Conservation (phyloP, 2,888 invertebrate species). For the Boloria euphrosyne region DNA sequence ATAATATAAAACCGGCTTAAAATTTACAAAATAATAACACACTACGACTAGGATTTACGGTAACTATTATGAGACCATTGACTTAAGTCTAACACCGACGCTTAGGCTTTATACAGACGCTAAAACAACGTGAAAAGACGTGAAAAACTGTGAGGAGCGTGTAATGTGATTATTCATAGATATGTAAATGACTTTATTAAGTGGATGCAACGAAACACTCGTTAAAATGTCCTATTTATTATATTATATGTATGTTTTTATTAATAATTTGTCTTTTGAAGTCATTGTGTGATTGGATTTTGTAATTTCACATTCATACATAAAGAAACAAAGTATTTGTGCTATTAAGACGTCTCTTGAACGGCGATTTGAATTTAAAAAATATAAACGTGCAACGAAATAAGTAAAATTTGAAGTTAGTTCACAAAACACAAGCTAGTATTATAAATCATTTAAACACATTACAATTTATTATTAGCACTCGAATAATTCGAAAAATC, state of each 20-base stretch:
- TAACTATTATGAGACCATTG: conserved; percentile 63
- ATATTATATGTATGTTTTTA: conserved; percentile 1
- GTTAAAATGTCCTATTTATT: conserved; percentile 1
- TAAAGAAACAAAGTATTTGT: conserved; percentile 8
- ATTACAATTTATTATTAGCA: background rate
- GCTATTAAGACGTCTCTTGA: conserved; percentile 8
- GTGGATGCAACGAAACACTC: conserved; percentile 7
- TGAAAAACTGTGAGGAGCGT: conserved; percentile 6
- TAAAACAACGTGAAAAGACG: conserved; percentile 15
- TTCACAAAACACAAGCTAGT: no score
- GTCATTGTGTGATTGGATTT: background rate
- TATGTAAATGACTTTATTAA: conserved; percentile 11
- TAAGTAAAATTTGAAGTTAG: background rate
- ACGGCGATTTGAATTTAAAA: conserved; percentile 9
- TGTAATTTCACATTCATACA: background rate
- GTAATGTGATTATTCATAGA: conserved; percentile 11
- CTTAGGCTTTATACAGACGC: conserved; percentile 16
- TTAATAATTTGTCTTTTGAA: background rate
- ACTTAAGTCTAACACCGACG: conserved; percentile 40
- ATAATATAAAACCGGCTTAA: conserved; percentile 29
- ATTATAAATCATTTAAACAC: background rate
- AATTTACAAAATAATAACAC: conserved; percentile 66
- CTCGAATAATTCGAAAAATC: background rate
- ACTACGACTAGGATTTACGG: conserved; percentile 74
- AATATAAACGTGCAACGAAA: conserved; percentile 1